Evolutionary conservation across 2,797 vertebrate genomes (phyloP).

Genomic region (Odontamblyopus rebecca): DNA sequence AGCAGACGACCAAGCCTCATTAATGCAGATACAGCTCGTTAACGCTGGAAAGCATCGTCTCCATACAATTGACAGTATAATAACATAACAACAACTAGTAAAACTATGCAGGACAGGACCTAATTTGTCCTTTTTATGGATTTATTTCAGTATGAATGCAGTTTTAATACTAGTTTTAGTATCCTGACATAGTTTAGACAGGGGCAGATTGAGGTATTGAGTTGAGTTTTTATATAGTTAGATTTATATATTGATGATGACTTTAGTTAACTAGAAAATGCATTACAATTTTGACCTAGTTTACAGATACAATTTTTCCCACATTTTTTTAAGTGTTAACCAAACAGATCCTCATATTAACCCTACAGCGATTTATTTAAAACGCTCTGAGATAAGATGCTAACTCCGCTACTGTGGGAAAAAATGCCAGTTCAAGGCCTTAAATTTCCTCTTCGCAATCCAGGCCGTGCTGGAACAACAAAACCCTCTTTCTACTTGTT

Average conservation of each 20-base stretch:
- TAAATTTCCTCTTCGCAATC: conserved; percentile 53
- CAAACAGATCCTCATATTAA: conserved; percentile 39
- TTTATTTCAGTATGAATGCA: too few species aligned
- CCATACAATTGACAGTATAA: too few species aligned
- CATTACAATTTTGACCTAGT: background rate
- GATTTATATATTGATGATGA: too few species aligned
- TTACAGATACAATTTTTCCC: background rate
- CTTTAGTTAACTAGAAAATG: background rate
- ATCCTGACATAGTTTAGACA: background rate
- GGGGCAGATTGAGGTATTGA: background rate
- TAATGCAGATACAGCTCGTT: too few species aligned
- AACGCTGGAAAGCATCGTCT: too few species aligned
- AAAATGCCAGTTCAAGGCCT: conserved; percentile 48
- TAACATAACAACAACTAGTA: too few species aligned
- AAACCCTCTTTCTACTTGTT: conserved; percentile 64
- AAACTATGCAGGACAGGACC: too few species aligned
- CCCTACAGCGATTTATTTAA: conserved; percentile 39
- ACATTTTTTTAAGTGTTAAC: conserved; percentile 13
- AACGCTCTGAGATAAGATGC: conserved; percentile 31
- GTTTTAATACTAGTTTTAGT: too few species aligned
- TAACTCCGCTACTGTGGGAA: conserved; percentile 64
- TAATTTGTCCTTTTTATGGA: too few species aligned
- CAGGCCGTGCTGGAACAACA: conserved; percentile 69
- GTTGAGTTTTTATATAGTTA: too few species aligned
- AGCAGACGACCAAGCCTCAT: too few species aligned